Conservation (phyloP, 2,113 vertebrate genomes). For the Atrichornis clamosus region DNA sequence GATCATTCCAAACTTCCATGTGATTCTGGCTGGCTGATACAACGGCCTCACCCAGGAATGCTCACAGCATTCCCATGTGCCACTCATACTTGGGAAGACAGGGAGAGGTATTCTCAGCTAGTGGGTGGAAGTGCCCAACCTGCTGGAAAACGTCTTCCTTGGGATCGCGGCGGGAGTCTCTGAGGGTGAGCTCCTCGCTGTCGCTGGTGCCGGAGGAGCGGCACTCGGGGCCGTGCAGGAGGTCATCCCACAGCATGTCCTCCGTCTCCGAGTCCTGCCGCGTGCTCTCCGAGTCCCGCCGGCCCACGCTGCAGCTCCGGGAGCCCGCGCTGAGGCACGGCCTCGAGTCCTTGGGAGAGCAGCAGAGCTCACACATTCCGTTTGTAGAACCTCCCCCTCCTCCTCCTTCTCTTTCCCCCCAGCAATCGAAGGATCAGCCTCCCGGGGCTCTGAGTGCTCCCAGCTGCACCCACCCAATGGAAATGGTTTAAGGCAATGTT, state of each 20-base stretch:
- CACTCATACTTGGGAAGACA: accelerated
- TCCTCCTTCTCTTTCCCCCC: background rate
- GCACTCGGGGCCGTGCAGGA: conserved; percentile 89
- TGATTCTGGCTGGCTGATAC: accelerated
- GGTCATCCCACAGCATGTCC: conserved; percentile 94
- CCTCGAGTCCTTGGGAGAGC: conserved; percentile 47
- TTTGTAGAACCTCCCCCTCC: accelerated
- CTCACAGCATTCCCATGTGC: background rate
- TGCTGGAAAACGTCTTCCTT: conserved; percentile 88
- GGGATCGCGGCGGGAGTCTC: conserved; percentile 64
- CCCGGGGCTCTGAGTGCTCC: background rate
- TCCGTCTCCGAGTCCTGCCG: conserved; percentile 92
- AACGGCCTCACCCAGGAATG: accelerated
- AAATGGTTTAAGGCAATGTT: background rate
- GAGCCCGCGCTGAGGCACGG: conserved; percentile 29
- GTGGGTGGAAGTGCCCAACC: conserved; percentile 53
- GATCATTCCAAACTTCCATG: background rate
- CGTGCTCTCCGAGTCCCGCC: conserved; percentile 78
- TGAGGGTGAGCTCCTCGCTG: conserved; percentile 74
- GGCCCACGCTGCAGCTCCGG: conserved; percentile 58
- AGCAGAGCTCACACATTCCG: accelerated
- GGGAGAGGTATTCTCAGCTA: background rate
- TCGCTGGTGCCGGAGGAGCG: conserved; percentile 87
- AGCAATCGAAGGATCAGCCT: too few species aligned
- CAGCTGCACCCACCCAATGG: accelerated